phyloP scores from a whole-genome alignment of 2,113 vertebrate species.

The Callaeas wilsoni region DNA sequence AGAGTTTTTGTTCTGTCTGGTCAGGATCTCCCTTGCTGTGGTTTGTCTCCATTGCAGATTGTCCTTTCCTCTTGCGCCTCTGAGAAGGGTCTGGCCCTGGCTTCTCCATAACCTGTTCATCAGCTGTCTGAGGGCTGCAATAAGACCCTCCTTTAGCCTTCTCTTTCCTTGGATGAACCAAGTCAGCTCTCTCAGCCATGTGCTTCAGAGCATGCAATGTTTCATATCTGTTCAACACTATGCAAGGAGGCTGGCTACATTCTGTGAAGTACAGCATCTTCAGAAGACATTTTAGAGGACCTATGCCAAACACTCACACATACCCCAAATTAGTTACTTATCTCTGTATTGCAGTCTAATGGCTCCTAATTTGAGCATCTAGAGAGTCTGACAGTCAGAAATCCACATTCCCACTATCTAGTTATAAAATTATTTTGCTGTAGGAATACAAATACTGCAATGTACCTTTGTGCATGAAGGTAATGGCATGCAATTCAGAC shows the following conservation, averaged over 20 bases:
- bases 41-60: background rate
- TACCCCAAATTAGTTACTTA: background rate
- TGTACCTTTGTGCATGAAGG: background rate
- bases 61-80: background rate
- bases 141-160: background rate
- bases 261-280: background rate
- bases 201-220: background rate
- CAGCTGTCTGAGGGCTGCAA: background rate
- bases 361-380: background rate
- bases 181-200: accelerated
- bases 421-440: background rate
- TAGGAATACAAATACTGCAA: background rate
- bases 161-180: background rate
- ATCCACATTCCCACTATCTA: background rate
- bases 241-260: background rate
- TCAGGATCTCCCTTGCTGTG: background rate
- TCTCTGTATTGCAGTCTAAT: background rate
- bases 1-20: background rate
- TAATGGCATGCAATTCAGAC: background rate
- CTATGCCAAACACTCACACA: background rate
- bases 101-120: background rate
- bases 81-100: background rate
- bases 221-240: background rate
- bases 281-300: background rate
- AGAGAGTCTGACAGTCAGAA: background rate